phyloP scores from a whole-genome alignment of 92 coral and sea anemone species.

The Metridium senile region DNA sequence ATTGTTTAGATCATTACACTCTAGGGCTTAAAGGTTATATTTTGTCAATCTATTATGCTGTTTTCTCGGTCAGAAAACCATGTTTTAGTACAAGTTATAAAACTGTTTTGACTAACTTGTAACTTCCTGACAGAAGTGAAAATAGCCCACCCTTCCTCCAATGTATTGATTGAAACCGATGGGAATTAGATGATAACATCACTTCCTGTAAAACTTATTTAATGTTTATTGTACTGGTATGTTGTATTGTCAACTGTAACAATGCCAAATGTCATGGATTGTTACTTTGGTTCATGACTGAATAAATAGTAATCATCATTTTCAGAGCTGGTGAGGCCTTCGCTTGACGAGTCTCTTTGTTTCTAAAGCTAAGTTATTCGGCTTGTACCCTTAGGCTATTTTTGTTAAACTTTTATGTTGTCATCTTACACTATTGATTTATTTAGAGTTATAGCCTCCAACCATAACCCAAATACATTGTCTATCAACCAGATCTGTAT shows the following conservation, averaged over 20 bases:
- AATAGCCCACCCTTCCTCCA: background rate
- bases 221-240: constrained; percentile 12
- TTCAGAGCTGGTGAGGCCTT: background rate
- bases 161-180: constrained; percentile 26
- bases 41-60: background rate
- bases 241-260: background rate
- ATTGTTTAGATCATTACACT: constrained; percentile 7
- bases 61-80: background rate
- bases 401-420: too few relatives aligned
- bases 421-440: too few relatives aligned
- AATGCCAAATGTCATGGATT: background rate
- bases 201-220: constrained; percentile 36
- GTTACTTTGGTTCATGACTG: constrained; percentile 3
- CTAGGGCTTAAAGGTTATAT: background rate
- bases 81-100: background rate
- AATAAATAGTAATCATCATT: background rate
- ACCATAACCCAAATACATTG: too few relatives aligned
- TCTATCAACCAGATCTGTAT: background rate
- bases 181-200: constrained; percentile 26
- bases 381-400: background rate
- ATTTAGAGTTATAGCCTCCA: too few relatives aligned
- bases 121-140: constrained; percentile 1
- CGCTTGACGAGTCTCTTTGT: too few relatives aligned
- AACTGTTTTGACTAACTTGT: constrained; percentile 7
- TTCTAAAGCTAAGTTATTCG: background rate